Evolutionary conservation across 2,113 vertebrate species (phyloP), one percentile per base, ranked within the genome.

Genomic region (Zeus faber): DNA sequence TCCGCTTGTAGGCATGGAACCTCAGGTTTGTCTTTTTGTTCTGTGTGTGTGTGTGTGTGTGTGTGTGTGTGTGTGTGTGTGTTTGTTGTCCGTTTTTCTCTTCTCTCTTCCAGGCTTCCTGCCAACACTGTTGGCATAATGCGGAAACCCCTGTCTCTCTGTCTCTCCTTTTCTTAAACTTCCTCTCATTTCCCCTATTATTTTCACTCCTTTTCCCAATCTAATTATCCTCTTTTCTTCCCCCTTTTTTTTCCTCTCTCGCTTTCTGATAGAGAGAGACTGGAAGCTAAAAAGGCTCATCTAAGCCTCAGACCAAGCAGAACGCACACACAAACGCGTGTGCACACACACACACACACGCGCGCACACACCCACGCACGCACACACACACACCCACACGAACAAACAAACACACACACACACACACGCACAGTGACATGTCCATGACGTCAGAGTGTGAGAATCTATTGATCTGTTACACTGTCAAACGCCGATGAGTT

Each of bases 81-180:
- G 46, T 24, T 21, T 23, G 10, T 29, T 35, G 48, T 23, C 43
- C 26, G 43, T 35, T 58, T 18, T 35, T 55, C 26, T 18, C 39
- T 54, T 37, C 60, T 54, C 62, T 65, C 39, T 62, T 24, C 65
- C 51, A 52, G 46, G 65, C 63, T 39, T 27, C 49, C 50, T 69
- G 67, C 60, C 58, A 75, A 46, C 64, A 49, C 24, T 72, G 62
- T 70, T 73, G 65, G 70, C 66, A 67, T 65, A 80, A 77, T 77
- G 70, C 56, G 23, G 62, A 83, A 70, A 57, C 74, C 37, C 61
- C 55, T 54, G 48, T 53, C 37, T 54, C 22, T 52, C 25, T 48
- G 5, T 37, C 10, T 31, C 27, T 9, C 10, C 29, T 24, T 40
- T 59, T 8, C 22, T 5, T 43, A n/a, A 11, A 16, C 25, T 33